Evolutionary conservation across 2,113 vertebrate genomes (phyloP).

Genomic region (Alligator mississippiensis): DNA sequence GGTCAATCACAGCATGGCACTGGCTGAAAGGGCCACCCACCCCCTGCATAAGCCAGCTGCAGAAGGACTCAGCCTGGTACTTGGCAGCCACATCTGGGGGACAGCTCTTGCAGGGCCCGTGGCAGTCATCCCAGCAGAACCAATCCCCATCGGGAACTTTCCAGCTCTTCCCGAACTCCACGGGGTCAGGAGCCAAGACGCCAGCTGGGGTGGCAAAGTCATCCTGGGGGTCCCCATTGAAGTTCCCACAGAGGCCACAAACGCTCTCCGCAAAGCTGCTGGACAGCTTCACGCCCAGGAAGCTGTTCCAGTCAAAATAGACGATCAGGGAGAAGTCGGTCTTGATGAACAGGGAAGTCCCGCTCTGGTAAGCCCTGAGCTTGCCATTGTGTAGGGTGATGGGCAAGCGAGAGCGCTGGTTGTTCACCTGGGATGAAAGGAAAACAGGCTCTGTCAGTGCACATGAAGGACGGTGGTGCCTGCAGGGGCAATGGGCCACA

Average conservation of each 20-base stretch:
- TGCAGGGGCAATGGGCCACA: neutral
- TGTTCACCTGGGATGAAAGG: constrained; percentile 70
- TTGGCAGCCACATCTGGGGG: fast-evolving
- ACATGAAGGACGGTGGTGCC: too few relatives aligned
- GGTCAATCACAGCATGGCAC: constrained; percentile 70
- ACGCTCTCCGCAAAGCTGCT: neutral
- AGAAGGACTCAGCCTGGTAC: neutral
- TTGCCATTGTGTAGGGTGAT: constrained; percentile 62
- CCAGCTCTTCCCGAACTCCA: constrained; percentile 45
- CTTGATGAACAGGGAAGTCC: constrained; percentile 64
- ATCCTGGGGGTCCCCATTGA: constrained; percentile 16
- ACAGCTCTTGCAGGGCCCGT: neutral
- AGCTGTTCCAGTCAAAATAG: constrained; percentile 78
- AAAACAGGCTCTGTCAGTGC: too few relatives aligned
- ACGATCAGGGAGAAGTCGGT: constrained; percentile 74
- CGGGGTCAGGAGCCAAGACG: fast-evolving
- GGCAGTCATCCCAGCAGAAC: constrained; percentile 2
- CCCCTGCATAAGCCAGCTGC: constrained; percentile 1
- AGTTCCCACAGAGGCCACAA: constrained; percentile 57
- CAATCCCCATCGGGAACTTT: neutral
- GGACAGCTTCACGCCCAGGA: constrained; percentile 72
- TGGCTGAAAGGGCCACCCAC: constrained; percentile 65
- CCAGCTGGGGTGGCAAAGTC: neutral
- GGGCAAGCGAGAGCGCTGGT: constrained; percentile 74
- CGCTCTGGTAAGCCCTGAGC: constrained; percentile 68